These are phyloP conservation scores for Mormyrus hasselquistii DNA, from an alignment of 2,797 vertebrate genomes.

Conservation along the genomic window DNA sequence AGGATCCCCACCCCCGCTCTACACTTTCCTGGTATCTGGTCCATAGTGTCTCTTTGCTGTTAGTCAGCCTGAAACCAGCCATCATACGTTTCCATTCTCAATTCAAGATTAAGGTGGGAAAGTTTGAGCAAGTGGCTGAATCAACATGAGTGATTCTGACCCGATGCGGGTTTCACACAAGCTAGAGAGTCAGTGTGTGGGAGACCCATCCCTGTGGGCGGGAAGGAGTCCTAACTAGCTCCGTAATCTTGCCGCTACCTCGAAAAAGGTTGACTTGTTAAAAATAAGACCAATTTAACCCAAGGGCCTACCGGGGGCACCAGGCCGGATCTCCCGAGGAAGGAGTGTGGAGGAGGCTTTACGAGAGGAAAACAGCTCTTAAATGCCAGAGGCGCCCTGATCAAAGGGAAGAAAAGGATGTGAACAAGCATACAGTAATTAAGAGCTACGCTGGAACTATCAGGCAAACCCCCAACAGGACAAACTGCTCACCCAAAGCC, in stretches of 20 bases:
- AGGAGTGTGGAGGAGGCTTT: not conserved
- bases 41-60: not conserved
- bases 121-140: not conserved
- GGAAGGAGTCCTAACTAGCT: not conserved
- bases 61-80: not conserved
- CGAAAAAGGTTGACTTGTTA: not conserved
- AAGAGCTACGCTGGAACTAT: not conserved
- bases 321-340: not conserved
- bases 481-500: not conserved
- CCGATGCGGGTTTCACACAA: not conserved
- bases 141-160: not conserved
- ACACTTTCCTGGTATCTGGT: not conserved
- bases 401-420: slow-evolving; percentile 18
- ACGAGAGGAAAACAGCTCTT: not conserved
- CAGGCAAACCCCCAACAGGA: not conserved
- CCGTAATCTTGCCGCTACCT: not conserved
- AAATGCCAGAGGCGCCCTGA: not conserved
- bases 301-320: not conserved
- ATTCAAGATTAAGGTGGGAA: not conserved
- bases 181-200: not conserved
- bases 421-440: slow-evolving; percentile 14
- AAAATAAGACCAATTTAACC: slow-evolving; percentile 11
- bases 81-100: not conserved
- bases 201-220: not conserved
- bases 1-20: not conserved